Evolutionary conservation across 1,140 invertebrate species (phyloP).

Genomic region (Micrasema longulum): DNA sequence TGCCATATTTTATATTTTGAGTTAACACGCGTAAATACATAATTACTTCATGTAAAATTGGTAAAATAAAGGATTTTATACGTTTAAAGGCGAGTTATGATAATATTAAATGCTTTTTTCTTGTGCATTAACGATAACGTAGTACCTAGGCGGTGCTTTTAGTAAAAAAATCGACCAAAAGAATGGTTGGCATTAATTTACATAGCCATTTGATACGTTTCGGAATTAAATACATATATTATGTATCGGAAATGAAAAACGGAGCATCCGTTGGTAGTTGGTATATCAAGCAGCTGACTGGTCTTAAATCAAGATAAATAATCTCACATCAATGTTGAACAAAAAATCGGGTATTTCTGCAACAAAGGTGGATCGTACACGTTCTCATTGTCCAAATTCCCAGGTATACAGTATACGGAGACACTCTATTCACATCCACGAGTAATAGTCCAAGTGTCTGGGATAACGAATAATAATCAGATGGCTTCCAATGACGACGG

Average conservation of each 20-base stretch:
- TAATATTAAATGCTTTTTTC: too few relatives aligned
- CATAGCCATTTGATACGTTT: constrained; percentile 18
- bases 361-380: constrained; percentile 16
- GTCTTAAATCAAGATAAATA: constrained; percentile 27
- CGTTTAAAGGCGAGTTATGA: too few relatives aligned
- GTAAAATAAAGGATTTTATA: too few relatives aligned
- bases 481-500: not conserved
- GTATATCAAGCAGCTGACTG: constrained; percentile 33
- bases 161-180: too few relatives aligned
- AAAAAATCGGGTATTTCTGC: constrained; percentile 27
- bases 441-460: constrained; percentile 16
- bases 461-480: constrained; percentile 1
- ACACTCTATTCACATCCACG: not conserved
- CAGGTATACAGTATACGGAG: constrained; percentile 1
- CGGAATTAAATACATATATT: constrained; percentile 16
- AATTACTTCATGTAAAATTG: too few relatives aligned
- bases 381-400: not conserved
- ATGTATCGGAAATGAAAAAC: constrained; percentile 31
- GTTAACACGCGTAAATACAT: too few relatives aligned
- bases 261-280: constrained; percentile 19
- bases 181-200: not conserved
- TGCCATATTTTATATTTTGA: too few relatives aligned
- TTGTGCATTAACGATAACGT: too few relatives aligned
- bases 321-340: constrained; percentile 6
- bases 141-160: too few relatives aligned